phyloP scores from a whole-genome alignment of 2,113 vertebrate species.

The Istiophorus platypterus region DNA sequence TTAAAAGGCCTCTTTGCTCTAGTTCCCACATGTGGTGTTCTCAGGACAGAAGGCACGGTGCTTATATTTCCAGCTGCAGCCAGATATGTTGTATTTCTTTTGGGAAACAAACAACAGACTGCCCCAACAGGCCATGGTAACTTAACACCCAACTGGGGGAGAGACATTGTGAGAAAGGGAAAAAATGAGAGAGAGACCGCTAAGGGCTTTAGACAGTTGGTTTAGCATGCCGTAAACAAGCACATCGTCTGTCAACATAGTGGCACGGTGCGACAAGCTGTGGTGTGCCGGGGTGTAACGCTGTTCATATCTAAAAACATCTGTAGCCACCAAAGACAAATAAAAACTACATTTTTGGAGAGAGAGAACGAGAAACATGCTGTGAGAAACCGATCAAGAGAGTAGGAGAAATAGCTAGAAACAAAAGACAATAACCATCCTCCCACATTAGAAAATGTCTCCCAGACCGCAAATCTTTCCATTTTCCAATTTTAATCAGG shows the following conservation, averaged over 20 bases:
- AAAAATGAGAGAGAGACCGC: constrained; percentile 29
- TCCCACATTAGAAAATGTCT: constrained; percentile 7
- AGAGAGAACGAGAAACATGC: constrained; percentile 29
- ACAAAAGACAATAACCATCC: constrained; percentile 19
- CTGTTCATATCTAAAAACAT: constrained; percentile 55
- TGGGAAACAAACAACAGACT: constrained; percentile 73
- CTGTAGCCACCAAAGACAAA: constrained; percentile 44
- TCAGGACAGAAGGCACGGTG: constrained; percentile 40
- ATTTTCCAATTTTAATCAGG: constrained; percentile 33
- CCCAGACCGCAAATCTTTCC: constrained; percentile 30
- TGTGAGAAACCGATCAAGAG: constrained; percentile 23
- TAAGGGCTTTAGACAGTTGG: constrained; percentile 57
- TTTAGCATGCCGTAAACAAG: constrained; percentile 75
- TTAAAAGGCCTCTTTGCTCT: no score
- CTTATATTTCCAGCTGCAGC: constrained; percentile 71
- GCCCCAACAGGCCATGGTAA: constrained; percentile 47
- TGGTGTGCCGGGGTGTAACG: constrained; percentile 41
- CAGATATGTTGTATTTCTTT: constrained; percentile 69
- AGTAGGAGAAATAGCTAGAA: constrained; percentile 13
- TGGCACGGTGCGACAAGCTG: constrained; percentile 46
- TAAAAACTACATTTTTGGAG: constrained; percentile 31
- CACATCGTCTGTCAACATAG: constrained; percentile 69
- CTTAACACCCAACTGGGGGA: constrained; percentile 45
- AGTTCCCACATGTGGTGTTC: constrained; percentile 31
- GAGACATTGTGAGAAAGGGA: constrained; percentile 27